Evolutionary conservation across 2,888 invertebrate species (phyloP), one percentile per base, ranked within the genome.

Genomic region (Eustalomyia histrio): DNA sequence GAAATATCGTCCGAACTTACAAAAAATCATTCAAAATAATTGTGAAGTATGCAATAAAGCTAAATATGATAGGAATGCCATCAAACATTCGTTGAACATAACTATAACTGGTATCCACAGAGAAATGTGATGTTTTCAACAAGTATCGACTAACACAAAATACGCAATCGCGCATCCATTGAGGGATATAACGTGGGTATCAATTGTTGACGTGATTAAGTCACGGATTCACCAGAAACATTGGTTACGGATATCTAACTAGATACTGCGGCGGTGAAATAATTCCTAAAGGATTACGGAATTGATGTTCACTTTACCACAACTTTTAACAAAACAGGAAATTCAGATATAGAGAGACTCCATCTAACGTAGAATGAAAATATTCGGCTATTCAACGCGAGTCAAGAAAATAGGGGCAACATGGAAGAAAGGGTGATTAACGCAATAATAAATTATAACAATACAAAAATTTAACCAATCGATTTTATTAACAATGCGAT

Each of bases 341-440:
- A 33, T 33, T 33, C 21, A 4, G 39, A 64, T 33, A 17, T 64
- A 3, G 29, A 64, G 16, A 21, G 50, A 50, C 29, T 64, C 7
- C 50, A 64, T 24, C 5, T 24, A 3, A 64, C 33, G 1, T 35
- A 53, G 1, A 65, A 65, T 8, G 65, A 65, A 35, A 52, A 65
- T 9, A 39, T 65, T 7, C 9, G 65, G 14, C 14, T 65, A 0
- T 53, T 65, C 2, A 67, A 67, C n/a, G 35, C 53, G 18, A 39
- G 35, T 2, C 5, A 16, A 14, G 16, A 65, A 7, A 65, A 65
- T 65, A 35, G 18, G 14, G 35, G 35, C 33, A 18, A 53, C 16
- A 10, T 65, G 33, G 1, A 53, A 4, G 65, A 67, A 39, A 43
- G 18, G 17, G 58, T 69, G 24, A 17, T 18, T 7, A 57, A 47